Conservation (phyloP, 2,888 invertebrate genomes). For the Clitarchus hookeri region DNA sequence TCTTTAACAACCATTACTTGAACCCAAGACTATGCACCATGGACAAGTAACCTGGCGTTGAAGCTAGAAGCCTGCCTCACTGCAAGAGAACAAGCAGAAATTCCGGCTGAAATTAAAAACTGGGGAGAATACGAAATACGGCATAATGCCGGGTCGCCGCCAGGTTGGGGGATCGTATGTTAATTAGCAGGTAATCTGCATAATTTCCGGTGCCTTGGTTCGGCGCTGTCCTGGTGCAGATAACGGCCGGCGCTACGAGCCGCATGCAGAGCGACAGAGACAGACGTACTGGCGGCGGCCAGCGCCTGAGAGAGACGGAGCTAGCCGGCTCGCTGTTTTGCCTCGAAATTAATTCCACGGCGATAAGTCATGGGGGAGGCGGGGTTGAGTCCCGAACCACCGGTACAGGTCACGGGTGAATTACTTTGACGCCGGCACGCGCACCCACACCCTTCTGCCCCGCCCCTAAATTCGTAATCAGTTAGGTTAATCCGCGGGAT, state of each 20-base stretch:
- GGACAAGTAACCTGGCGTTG: too few relatives aligned
- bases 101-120: background rate
- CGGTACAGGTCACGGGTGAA: constrained; percentile 1
- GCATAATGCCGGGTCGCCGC: background rate
- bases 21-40: too few relatives aligned
- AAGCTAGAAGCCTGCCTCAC: too few relatives aligned
- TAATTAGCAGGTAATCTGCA: background rate
- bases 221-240: background rate
- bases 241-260: background rate
- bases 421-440: background rate
- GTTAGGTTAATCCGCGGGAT: constrained; percentile 14
- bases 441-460: background rate
- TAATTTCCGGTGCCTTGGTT: background rate
- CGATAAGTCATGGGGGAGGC: background rate
- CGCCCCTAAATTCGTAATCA: constrained; percentile 1
- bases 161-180: background rate
- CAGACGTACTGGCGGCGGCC: background rate
- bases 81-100: too few relatives aligned
- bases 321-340: background rate
- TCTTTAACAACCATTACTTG: too few relatives aligned
- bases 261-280: background rate
- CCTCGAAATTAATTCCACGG: constrained; percentile 1
- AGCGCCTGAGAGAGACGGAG: background rate
- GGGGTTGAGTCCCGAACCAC: background rate
- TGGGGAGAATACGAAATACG: background rate